Base-by-base conservation (phyloP, 1,140 invertebrate species). In the Phocides pigmalion region DNA sequence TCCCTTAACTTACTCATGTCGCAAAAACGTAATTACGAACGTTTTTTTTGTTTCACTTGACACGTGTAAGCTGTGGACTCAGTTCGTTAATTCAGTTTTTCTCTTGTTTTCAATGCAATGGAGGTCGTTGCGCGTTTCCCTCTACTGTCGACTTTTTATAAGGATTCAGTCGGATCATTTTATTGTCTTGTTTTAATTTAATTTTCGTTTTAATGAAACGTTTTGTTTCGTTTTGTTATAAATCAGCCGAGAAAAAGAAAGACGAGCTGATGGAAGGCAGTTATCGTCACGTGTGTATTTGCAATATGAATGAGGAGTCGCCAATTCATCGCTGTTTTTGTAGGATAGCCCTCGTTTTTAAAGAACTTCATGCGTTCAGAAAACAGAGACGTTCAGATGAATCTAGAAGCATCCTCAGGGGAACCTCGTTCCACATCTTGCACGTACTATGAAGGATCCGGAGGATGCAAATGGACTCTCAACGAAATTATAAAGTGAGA, bases 61-160 rank as follows among this genome's bases (percentile, higher is more conserved):
- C 44, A 19, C 20, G 44, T 35, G 8, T n/a, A 12, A 22, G 17
- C 19, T 47, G 11, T 19, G 15, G 44, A 47, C 17, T 47, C 25
- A 25, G 20, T 49, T 47, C 20, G 44, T 25, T 14, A 20, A 25
- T 20, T 49, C 12, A 49, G 6, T 50, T 50, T 50, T 50, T 50
- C 16, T 25, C 12, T 22, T 14, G 11, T 16, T 25, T 32, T 12
- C 25, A 50, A 50, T 16, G 14, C 15, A 15, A 28, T 50, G n/a
- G 20, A 6, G 47, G 47, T 50, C 9, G 4, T 8, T n/a, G 46
- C 32, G 5, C 2, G 22, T 28, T 49, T 28, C 4, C 16, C 0
- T 9, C 19, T 4, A 28, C 8, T 28, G 8, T 16, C 19, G 3
- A 9, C 8, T 32, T 50, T 50, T 32, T 50, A 50, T 8, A 50